phyloP scores from a whole-genome alignment of 2,797 vertebrate genomes.

The Molothrus ater region DNA sequence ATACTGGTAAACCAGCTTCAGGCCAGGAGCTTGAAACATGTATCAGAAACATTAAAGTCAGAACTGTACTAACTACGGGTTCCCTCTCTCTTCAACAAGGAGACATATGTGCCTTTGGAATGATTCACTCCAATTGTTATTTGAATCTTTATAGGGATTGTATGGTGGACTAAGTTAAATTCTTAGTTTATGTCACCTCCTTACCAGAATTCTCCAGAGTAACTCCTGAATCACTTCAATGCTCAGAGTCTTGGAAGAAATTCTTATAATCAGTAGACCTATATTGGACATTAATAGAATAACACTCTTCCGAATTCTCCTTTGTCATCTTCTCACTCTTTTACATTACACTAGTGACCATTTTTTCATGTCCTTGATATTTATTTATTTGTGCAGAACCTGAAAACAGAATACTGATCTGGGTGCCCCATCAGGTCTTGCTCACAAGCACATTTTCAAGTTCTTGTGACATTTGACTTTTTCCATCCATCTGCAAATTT shows the following conservation, averaged over 20 bases:
- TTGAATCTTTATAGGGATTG: background rate
- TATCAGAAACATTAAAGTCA: background rate
- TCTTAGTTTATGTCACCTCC: background rate
- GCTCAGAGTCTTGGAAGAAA: background rate
- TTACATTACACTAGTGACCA: background rate
- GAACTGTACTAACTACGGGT: background rate
- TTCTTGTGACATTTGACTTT: background rate
- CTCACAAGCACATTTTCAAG: background rate
- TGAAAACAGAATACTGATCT: background rate
- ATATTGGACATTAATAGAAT: background rate
- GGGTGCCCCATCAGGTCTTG: background rate
- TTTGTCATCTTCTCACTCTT: background rate
- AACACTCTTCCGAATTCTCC: background rate
- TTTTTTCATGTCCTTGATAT: background rate
- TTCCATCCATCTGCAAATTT: background rate
- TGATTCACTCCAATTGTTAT: background rate
- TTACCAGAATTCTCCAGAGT: background rate
- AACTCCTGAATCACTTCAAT: background rate
- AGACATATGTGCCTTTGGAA: background rate
- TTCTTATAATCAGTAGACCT: background rate
- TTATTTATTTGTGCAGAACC: background rate
- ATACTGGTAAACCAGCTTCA: background rate
- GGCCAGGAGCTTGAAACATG: background rate
- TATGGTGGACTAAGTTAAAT: background rate
- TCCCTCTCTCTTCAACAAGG: background rate